Evolutionary conservation across 1,140 invertebrate genomes (phyloP), one percentile per base, ranked within the genome.

Genomic region (Bombyx mori): DNA sequence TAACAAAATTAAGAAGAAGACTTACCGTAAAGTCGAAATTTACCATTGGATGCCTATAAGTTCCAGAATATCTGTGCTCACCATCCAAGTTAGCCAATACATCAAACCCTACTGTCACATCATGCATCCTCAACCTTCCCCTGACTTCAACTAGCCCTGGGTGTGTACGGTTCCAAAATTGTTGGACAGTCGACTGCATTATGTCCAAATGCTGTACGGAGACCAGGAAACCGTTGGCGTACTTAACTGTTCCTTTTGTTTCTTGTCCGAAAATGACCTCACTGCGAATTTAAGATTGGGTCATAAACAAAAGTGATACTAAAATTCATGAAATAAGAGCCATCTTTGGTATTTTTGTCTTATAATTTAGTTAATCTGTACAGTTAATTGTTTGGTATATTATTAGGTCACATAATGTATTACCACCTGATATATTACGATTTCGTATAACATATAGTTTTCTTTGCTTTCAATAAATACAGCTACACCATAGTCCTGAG

Each of bases 41-140:
- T 6, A 69, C 54, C 18, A 65, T 8, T 0, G 62, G 62, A 56
- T 69, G 63, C 6, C 52, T 47, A 22, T 61, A 69, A 1, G 48
- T 60, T 2, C 53, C 63, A 5, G 65, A 68, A 18, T 62, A 68
- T 35, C 42, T 51, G 12, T 60, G 47, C 1, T 58, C 60, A 2
- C 60, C 53, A 35, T 58, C 52, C 0, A 71, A 9, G 0, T 62
- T 52, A 0, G 61, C 62, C 0, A 47, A 10, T 3, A 72, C 67
- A 47, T 75, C 65, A 47, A 63, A 72, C 0, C 72, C 72, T 0
- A 68, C 47, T 1, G 56, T 50, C 1, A 72, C 63, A 6, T 65
- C 53, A 42, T 64, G 57, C 46, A 75, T 52, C 35, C 66, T 65
- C 18, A 72, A 48, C 0, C 50, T 60, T 1, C 57, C 72, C 52